Base-by-base conservation (phyloP, 1,140 invertebrate genomes). In the Zaprionus camerounensis region DNA sequence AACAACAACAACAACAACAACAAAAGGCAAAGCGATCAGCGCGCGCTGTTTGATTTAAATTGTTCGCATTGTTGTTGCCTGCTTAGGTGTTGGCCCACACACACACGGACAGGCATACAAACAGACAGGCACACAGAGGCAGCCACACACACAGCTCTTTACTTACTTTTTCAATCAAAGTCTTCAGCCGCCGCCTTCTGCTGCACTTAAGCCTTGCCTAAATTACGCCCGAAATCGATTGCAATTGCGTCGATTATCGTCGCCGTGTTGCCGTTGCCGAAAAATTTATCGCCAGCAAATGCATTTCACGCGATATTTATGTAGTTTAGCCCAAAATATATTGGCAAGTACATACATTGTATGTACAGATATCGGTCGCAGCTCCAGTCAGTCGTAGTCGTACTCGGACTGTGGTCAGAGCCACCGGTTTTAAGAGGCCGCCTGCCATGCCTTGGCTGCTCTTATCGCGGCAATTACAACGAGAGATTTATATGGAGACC, bases 181-280 rank as follows among this genome's bases (percentile, higher is more conserved):
- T 56, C 62, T 71, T 44, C 56, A 68, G 71, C 36, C 12, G 36
- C 41, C 41, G n/a, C 5, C 17, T n/a, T n/a, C 41, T 46, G 41
- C 41, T 46, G 41, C 85, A 90, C 81, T 88, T 88, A 88, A 85
- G 85, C 81, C 85, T 64, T 81, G 81, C 85, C 81, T 90, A 88
- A 90, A 90, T 88, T 84, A 90, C 79, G 81, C 81, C 85, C 85
- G 90, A 88, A 88, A 88, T 88, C 85, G 85, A 90, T 88, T 84
- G 85, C 86, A 88, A 88, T 84, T 90, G 85, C 85, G 85, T 88
- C 88, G 85, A 88, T 90, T 88, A 90, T 88, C 85, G 85, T 88
- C 85, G 85, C 81, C 78, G 80, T 61, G 80, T 64, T 70, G 78
- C 57, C 26, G 51, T 61, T 58, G 65, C 78, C 66, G 79, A 72